Evolutionary conservation across 2,113 vertebrate species (phyloP).

Genomic region (Microcebus lehilahytsara): DNA sequence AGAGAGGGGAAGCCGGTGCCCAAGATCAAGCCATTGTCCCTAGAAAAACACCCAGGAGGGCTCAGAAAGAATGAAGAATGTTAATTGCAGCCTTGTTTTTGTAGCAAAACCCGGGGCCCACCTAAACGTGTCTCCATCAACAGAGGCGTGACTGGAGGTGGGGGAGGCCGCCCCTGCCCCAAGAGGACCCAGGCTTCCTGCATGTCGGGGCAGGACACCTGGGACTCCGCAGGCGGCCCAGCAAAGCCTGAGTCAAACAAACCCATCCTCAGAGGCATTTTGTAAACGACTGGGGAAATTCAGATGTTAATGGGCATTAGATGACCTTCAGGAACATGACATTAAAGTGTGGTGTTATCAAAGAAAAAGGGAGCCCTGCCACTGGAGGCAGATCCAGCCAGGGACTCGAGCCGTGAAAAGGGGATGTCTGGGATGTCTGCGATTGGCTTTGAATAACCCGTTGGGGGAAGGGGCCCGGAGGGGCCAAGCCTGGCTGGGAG

Average conservation of each 20-base stretch:
- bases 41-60: conserved; percentile 41
- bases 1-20: conserved; percentile 36
- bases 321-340: background rate
- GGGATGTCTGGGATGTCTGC: background rate
- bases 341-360: background rate
- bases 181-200: background rate
- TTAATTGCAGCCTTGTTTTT: conserved; percentile 75
- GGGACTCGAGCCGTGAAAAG: background rate
- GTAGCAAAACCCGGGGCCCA: conserved; percentile 61
- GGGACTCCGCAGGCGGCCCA: background rate
- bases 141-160: conserved; percentile 52
- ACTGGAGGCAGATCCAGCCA: background rate
- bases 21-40: conserved; percentile 43
- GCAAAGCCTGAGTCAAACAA: conserved; percentile 54
- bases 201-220: conserved; percentile 60
- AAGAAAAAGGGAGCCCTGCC: background rate
- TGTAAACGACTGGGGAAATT: background rate
- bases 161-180: background rate
- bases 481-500: background rate
- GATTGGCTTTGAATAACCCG: background rate
- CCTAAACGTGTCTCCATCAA: conserved; percentile 49
- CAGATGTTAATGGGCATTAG: background rate
- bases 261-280: background rate
- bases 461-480: background rate
- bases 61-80: conserved; percentile 69